phyloP scores from a whole-genome alignment of 2,113 vertebrate genomes.

The Atractosteus spatula region DNA sequence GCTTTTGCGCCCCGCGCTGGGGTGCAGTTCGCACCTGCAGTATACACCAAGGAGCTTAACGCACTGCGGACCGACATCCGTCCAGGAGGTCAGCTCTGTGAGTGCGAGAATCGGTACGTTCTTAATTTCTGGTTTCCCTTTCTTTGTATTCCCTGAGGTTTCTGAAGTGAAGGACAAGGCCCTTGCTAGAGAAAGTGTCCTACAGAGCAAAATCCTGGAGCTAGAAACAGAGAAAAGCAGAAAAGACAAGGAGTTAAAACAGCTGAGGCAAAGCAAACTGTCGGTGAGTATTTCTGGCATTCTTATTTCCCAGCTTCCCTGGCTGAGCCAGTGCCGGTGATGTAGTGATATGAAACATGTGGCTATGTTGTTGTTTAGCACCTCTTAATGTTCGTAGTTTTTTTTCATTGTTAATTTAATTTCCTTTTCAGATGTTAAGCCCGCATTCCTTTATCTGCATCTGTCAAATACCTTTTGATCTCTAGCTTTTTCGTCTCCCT shows the following conservation, averaged over 20 bases:
- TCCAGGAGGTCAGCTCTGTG: too few species aligned
- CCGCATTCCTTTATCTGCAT: too few species aligned
- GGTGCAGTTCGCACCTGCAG: too few species aligned
- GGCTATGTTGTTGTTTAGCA: neutral
- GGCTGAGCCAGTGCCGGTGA: neutral
- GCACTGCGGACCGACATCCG: too few species aligned
- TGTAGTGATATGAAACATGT: neutral
- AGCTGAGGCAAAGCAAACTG: conserved; percentile 56
- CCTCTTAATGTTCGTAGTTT: neutral
- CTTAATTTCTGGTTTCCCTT: conserved; percentile 16
- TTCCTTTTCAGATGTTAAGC: neutral
- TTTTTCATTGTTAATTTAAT: neutral
- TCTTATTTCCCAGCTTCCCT: neutral
- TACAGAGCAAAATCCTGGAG: conserved; percentile 69
- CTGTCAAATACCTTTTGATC: too few species aligned
- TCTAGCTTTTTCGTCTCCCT: too few species aligned
- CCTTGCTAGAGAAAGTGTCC: conserved; percentile 55
- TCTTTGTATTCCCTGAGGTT: conserved; percentile 62
- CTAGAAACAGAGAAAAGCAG: conserved; percentile 74
- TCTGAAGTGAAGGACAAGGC: conserved; percentile 67
- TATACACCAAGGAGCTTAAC: too few species aligned
- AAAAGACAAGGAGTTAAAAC: conserved; percentile 66
- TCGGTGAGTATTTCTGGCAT: conserved; percentile 40
- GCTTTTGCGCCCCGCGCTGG: too few species aligned
- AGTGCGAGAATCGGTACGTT: too few species aligned